Evolutionary conservation across 2,113 vertebrate genomes (phyloP).

Genomic region (Lycaon pictus): DNA sequence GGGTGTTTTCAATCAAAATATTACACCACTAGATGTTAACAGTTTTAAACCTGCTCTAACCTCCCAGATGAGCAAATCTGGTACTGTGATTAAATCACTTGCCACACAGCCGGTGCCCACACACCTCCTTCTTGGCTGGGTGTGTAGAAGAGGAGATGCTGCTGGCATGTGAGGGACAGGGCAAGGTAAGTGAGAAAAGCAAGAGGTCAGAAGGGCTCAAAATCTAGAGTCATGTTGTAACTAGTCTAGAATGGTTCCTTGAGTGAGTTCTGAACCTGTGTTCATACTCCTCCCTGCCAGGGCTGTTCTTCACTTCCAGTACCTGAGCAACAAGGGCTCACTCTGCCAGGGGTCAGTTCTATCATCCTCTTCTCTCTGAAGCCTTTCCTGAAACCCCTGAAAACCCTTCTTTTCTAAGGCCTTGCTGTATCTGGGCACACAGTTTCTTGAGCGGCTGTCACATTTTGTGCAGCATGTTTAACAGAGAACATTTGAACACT

Average conservation of each 20-base stretch:
- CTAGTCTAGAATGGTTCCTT: background rate
- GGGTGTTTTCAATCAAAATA: conserved; percentile 42
- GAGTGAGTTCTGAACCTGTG: background rate
- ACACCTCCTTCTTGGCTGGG: background rate
- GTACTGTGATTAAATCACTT: conserved; percentile 51
- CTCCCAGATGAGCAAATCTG: conserved; percentile 17
- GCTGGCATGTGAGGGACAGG: background rate
- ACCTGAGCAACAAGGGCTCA: background rate
- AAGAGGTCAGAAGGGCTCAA: background rate
- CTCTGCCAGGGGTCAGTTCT: background rate
- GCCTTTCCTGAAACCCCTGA: background rate
- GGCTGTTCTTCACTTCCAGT: background rate
- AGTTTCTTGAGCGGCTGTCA: background rate
- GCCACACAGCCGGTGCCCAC: background rate
- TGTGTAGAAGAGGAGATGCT: background rate
- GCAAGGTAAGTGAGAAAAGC: background rate
- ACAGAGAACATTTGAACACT: background rate
- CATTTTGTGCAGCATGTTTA: background rate
- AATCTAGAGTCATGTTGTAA: background rate
- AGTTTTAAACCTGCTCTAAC: conserved; percentile 20
- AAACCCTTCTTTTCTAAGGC: background rate
- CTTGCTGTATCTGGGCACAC: background rate
- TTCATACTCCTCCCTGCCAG: background rate
- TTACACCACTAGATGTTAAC: background rate
- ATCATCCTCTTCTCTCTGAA: background rate